Evolutionary conservation across 2,797 vertebrate species (phyloP), one percentile per base, ranked within the genome.

Genomic region (Bovichtus variegatus): DNA sequence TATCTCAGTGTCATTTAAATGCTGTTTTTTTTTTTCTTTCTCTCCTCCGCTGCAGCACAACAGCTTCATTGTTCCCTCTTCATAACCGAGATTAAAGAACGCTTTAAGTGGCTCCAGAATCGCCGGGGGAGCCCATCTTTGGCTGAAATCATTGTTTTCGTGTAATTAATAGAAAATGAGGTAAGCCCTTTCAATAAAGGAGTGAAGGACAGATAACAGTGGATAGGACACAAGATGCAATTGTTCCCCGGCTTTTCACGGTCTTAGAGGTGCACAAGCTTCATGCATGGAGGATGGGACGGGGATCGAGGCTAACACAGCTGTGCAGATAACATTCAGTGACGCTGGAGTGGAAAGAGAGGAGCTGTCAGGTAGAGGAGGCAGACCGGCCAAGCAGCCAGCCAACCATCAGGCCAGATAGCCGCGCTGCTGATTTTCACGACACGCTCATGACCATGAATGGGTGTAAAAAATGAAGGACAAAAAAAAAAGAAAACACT

Each of bases 111-210:
- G 76, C 54, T 83, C 34, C 54, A 46, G 49, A 76, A 71, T 71
- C 8, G 53, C 80, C 8, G 25, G 63, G 65, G 65, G 72, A 85
- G 69, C 81, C 81, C 73, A 71, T 89, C 83, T 79, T 44, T 27
- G 63, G 84, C 65, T 50, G 46, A 87, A 92, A 92, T 90, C 78
- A 91, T 84, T 82, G 86, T 91, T 94, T 91, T 88, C 5, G 6
- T 92, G 83, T 91, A 89, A 91, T 91, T 91, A 93, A 88, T 90
- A 74, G 79, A 87, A 88, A 91, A 89, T 85, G 81, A 89, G 76
- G 60, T 29, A 50, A 81, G 80, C 71, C 50, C 65, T 83, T 88
- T 82, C 78, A 91, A 90, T 88, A 88, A 85, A 79, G 62, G 36
- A 82, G 81, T 51, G 61, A 84, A 79, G 75, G 80, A 60, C 53